phyloP scores from a whole-genome alignment of 2,888 invertebrate genomes.

The Agrilus cyanescens region DNA sequence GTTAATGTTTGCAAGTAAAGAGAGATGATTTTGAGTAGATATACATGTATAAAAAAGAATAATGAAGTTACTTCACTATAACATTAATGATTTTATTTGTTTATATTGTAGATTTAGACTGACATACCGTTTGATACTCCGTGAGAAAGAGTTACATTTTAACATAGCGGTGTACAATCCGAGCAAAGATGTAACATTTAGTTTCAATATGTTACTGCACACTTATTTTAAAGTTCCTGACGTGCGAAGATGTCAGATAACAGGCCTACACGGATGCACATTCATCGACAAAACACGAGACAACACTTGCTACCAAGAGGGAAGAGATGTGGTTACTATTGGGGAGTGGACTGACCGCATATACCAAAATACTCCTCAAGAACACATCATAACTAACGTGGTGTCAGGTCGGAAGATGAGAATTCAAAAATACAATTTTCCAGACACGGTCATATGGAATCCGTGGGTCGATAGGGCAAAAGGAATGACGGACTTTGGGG shows the following conservation, averaged over 20 bases:
- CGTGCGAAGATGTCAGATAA: conserved; percentile 82
- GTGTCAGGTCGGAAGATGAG: conserved; percentile 86
- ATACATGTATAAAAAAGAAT: not conserved
- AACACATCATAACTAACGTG: conserved; percentile 86
- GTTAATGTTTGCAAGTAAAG: no score
- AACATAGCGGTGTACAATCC: conserved; percentile 91
- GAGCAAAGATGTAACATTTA: conserved; percentile 80
- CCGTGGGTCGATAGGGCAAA: conserved; percentile 91
- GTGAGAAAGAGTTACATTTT: conserved; percentile 85
- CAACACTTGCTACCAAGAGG: conserved; percentile 78
- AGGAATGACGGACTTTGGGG: conserved; percentile 90
- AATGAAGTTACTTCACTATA: not conserved
- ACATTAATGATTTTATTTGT: not conserved
- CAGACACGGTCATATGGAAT: conserved; percentile 95
- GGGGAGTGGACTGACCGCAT: conserved; percentile 88
- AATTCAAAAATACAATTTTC: conserved; percentile 88
- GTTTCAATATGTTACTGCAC: conserved; percentile 85
- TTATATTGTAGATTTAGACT: conserved; percentile 61
- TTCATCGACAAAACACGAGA: conserved; percentile 72
- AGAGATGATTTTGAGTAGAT: no score
- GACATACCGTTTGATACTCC: conserved; percentile 81
- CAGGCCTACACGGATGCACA: conserved; percentile 75
- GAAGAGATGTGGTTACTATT: conserved; percentile 79
- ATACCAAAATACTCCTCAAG: conserved; percentile 86
- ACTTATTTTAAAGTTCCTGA: conserved; percentile 95